Evolutionary conservation across 2,888 invertebrate species (phyloP), one percentile per base, ranked within the genome.

Genomic region (Scaptomyza cyrtandrae): DNA sequence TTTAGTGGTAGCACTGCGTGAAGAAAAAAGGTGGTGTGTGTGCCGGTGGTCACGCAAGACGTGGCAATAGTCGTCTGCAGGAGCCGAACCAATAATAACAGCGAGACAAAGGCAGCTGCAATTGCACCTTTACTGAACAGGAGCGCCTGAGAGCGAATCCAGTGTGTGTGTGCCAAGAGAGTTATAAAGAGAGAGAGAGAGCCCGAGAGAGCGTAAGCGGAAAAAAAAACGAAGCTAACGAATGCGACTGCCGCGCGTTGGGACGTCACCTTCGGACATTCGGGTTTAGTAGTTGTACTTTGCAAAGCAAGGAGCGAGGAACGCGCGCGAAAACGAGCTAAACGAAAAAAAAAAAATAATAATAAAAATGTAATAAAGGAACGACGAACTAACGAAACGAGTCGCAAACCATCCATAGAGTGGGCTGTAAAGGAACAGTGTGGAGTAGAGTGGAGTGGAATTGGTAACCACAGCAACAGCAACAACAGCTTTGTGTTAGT

Each of bases 41-140:
- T 63, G 48, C 55, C 64, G 78, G 86, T 86, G 88, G 88, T 86
- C 88, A 89, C 87, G 89, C 89, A 85, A 89, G 87, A 84, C 78
- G 71, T 71, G 67, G 61, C 79, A 82, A 54, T 50, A 19, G 50
- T 41, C 53, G 68, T 53, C 54, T 73, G 64, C 61, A 72, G 68
- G 64, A 69, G 67, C 68, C 69, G 67, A 70, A 65, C 65, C 66
- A 68, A 66, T 69, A 74, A 78, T 54, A 75, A 73, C 74, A 75
- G 52, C 72, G 80, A 75, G 64, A 77, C 73, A 81, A 77, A 80
- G 80, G 87, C 86, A 88, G 90, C 90, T 89, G 89, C 85, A 86
- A 84, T 88, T 85, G 84, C 88, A 88, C 87, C 89, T 86, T 85
- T 84, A 68, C 29, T n/a, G 35, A 9, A 27, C 53, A 69, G 59